Evolutionary conservation across 2,113 vertebrate genomes (phyloP).

Genomic region (Ailurus styani): DNA sequence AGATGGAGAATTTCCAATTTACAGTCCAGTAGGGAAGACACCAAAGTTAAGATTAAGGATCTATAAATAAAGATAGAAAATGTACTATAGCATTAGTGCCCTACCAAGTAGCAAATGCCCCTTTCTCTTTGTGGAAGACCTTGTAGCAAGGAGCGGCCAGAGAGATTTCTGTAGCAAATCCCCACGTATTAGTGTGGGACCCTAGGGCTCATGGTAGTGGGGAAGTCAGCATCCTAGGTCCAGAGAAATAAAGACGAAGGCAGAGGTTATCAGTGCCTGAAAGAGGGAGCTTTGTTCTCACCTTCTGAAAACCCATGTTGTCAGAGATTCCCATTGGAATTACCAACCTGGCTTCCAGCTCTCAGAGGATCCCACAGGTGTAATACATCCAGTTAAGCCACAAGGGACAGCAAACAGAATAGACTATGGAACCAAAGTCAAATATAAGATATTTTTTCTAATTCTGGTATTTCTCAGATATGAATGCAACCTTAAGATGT

Average conservation of each 20-base stretch:
- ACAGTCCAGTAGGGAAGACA: background rate
- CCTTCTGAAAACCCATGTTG: background rate
- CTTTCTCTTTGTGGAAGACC: background rate
- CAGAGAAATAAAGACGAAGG: background rate
- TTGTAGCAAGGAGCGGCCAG: background rate
- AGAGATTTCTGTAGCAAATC: background rate
- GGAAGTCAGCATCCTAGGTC: background rate
- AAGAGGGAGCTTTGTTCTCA: background rate
- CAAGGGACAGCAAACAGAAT: background rate
- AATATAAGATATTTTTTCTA: background rate
- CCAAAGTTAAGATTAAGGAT: too few relatives aligned
- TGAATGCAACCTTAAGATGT: rapidly evolving
- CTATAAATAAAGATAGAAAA: background rate
- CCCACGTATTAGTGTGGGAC: background rate
- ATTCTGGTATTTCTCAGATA: background rate
- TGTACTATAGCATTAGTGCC: rapidly evolving
- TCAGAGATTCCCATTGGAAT: background rate
- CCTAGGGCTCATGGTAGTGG: background rate
- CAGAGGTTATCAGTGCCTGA: background rate
- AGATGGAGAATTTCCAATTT: background rate
- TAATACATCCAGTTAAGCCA: background rate
- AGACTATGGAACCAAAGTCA: background rate
- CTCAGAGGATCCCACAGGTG: rapidly evolving
- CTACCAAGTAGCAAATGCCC: too few relatives aligned
- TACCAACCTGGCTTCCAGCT: rapidly evolving